These are phyloP conservation scores for Calcarius lapponicus DNA, from an alignment of 2,797 vertebrate species.

Conservation along the genomic window DNA sequence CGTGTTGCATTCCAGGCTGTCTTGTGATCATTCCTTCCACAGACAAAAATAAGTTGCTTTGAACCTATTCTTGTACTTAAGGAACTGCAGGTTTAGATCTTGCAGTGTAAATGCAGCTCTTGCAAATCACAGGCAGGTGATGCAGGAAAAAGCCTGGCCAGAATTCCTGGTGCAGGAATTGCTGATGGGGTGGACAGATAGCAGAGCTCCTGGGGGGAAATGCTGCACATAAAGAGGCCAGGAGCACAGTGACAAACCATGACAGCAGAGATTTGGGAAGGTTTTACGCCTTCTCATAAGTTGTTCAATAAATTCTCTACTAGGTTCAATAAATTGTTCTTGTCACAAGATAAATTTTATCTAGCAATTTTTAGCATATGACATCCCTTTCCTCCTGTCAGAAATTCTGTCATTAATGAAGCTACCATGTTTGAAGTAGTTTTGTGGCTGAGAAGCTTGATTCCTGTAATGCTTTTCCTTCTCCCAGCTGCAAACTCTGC, in stretches of 20 bases:
- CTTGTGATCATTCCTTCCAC: slow-evolving; percentile 57
- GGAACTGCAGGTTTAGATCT: slow-evolving; percentile 29
- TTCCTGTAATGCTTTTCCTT: background rate
- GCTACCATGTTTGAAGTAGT: background rate
- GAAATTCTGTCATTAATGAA: background rate
- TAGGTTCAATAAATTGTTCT: background rate
- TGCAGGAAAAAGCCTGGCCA: background rate
- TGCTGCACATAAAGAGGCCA: background rate
- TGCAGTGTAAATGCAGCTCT: background rate
- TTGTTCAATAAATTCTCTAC: background rate
- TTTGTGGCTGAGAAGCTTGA: background rate
- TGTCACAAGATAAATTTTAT: background rate
- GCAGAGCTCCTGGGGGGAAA: background rate
- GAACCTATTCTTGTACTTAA: slow-evolving; percentile 39
- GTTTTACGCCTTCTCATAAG: background rate
- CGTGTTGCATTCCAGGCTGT: slow-evolving; percentile 29
- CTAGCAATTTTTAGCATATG: background rate
- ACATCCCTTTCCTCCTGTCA: background rate
- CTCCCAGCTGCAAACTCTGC: background rate
- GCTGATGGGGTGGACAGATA: background rate
- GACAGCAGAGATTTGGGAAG: background rate
- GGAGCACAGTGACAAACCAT: background rate
- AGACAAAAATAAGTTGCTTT: slow-evolving; percentile 58
- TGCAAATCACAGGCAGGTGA: background rate
- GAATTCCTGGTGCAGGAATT: background rate